These are phyloP conservation scores for Trachymyrmex cornetzi DNA, from an alignment of 1,140 invertebrate genomes.

Conservation along the genomic window DNA sequence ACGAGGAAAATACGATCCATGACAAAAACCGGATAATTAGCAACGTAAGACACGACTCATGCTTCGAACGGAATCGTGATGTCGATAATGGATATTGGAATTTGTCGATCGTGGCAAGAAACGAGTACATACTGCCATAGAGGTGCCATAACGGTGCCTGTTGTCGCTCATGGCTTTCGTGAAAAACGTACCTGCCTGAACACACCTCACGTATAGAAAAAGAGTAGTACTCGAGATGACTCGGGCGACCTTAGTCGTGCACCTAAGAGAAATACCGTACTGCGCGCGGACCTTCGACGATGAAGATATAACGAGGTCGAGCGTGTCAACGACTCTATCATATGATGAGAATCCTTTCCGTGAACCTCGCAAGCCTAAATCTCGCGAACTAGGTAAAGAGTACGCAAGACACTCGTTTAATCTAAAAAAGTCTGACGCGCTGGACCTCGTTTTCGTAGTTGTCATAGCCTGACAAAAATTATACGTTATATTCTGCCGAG, in stretches of 20 bases:
- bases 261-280: conserved; percentile 33
- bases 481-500: background rate
- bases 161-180: conserved; percentile 18
- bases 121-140: background rate
- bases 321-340: conserved; percentile 71
- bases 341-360: conserved; percentile 51
- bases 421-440: conserved; percentile 21
- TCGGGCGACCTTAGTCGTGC: conserved; percentile 46
- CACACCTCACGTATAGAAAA: conserved; percentile 9
- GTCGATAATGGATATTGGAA: conserved; percentile 39
- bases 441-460: background rate
- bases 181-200: conserved; percentile 28
- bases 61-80: conserved; percentile 14
- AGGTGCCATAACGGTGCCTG: conserved; percentile 37
- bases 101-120: conserved; percentile 44
- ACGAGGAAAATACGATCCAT: background rate
- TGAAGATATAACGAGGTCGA: conserved; percentile 72
- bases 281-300: conserved; percentile 16
- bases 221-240: conserved; percentile 22
- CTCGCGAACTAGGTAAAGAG: conserved; percentile 65
- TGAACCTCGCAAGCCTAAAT: conserved; percentile 49
- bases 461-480: background rate
- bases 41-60: conserved; percentile 22
- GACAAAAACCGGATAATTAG: conserved; percentile 30
- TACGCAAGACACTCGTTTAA: conserved; percentile 18